phyloP scores from a whole-genome alignment of 2,888 invertebrate species.

The Luffia ferchaultella region DNA sequence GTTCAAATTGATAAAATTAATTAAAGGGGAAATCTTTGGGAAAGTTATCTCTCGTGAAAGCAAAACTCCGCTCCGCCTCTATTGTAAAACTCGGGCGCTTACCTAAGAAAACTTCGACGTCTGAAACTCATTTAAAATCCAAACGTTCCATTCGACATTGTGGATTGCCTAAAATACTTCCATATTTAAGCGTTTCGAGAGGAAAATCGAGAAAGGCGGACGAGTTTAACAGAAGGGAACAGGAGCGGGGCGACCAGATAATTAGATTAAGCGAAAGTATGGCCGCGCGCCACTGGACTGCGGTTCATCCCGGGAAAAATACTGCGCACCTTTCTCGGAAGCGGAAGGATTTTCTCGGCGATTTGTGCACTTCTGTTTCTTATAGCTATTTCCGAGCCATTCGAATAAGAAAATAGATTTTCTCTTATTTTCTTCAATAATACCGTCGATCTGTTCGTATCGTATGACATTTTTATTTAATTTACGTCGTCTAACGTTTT shows the following conservation, averaged over 20 bases:
- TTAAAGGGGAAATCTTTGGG: constrained; percentile 2
- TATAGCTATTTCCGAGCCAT: not conserved
- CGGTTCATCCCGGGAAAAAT: constrained; percentile 38
- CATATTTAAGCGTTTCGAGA: constrained; percentile 32
- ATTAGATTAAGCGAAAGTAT: constrained; percentile 54
- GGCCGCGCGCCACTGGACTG: constrained; percentile 33
- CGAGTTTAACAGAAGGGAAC: constrained; percentile 19
- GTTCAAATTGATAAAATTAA: constrained; percentile 7
- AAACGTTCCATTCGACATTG: constrained; percentile 29
- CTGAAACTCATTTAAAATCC: constrained; percentile 29
- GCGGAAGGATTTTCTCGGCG: constrained; percentile 34
- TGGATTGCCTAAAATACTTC: constrained; percentile 35
- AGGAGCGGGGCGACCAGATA: constrained; percentile 51
- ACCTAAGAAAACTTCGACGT: constrained; percentile 18
- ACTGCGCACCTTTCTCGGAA: constrained; percentile 35
- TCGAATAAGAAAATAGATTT: not conserved
- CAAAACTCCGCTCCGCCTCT: not conserved
- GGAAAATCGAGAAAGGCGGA: constrained; percentile 37
- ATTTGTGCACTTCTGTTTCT: not conserved
- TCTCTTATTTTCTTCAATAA: too few species aligned
- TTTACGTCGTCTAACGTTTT: not conserved
- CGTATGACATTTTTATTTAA: too few species aligned
- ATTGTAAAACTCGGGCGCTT: not conserved
- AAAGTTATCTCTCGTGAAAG: not conserved
- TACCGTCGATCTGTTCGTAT: too few species aligned